Conservation (phyloP, 2,888 invertebrate species). For the Phrixothrix hirtus region DNA sequence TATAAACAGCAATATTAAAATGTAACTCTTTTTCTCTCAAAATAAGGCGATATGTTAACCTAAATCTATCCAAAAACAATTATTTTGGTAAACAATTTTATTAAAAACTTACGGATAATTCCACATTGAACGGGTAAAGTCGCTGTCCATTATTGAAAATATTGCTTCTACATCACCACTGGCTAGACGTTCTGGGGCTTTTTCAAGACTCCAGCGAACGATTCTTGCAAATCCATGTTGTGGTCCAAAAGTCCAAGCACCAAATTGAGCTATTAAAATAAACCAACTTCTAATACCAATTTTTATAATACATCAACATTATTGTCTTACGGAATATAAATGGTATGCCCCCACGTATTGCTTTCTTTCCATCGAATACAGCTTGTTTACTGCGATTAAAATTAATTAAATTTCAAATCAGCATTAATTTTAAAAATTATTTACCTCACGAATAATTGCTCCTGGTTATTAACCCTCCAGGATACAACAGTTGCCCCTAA, state of each 20-base stretch:
- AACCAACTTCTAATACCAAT: constrained; percentile 5
- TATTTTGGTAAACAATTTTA: background rate
- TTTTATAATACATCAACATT: background rate
- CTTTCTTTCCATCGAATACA: constrained; percentile 93
- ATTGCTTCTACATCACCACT: constrained; percentile 92
- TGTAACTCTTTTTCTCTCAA: constrained; percentile 89
- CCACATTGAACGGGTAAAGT: constrained; percentile 93
- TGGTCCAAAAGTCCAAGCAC: constrained; percentile 92
- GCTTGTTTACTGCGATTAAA: constrained; percentile 81
- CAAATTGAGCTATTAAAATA: constrained; percentile 80
- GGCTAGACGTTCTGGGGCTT: constrained; percentile 83
- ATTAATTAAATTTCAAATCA: too few species aligned
- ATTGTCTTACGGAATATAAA: constrained; percentile 92
- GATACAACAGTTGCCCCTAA: constrained; percentile 94
- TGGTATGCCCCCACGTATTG: constrained; percentile 95
- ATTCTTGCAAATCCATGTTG: constrained; percentile 96
- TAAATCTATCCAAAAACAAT: constrained; percentile 65
- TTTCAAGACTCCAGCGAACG: constrained; percentile 88
- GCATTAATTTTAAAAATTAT: too few species aligned
- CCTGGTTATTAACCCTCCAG: constrained; percentile 95
- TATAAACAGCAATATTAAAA: constrained; percentile 91
- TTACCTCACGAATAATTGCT: constrained; percentile 94
- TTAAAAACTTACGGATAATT: constrained; percentile 75
- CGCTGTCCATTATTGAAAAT: constrained; percentile 90
- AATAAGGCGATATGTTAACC: constrained; percentile 89